Conservation (phyloP, 2,113 vertebrate species). For the Poeciliopsis occidentalis region DNA sequence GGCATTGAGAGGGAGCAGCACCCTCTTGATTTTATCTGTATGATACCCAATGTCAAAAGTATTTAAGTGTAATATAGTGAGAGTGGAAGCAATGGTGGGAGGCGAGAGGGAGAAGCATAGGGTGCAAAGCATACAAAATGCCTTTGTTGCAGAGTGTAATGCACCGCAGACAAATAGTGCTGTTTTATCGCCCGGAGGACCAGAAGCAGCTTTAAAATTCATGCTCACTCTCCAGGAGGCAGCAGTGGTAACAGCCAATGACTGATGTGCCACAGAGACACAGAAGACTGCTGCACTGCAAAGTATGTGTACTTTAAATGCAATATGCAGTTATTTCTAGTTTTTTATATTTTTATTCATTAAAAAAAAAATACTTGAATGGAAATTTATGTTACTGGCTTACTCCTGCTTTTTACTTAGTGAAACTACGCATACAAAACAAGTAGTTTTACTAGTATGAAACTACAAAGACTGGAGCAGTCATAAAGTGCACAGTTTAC, state of each 20-base stretch:
- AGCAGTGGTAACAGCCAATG: conserved; percentile 32
- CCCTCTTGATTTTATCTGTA: conserved; percentile 43
- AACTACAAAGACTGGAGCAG: background rate
- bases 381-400: background rate
- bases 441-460: background rate
- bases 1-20: conserved; percentile 16
- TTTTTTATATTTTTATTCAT: background rate
- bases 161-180: conserved; percentile 70
- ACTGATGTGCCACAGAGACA: conserved; percentile 58
- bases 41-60: conserved; percentile 48
- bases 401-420: no score
- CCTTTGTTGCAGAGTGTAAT: conserved; percentile 62
- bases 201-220: conserved; percentile 71
- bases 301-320: conserved; percentile 19
- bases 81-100: conserved; percentile 33
- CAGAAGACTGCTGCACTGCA: conserved; percentile 38
- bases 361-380: background rate
- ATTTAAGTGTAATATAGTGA: conserved; percentile 59
- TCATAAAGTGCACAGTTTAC: background rate
- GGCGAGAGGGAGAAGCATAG: conserved; percentile 35
- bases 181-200: conserved; percentile 64
- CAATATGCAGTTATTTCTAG: background rate
- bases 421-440: background rate
- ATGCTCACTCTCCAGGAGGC: conserved; percentile 65
- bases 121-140: conserved; percentile 55